Evolutionary conservation across 2,888 invertebrate genomes (phyloP), one percentile per base, ranked within the genome.

Genomic region (Craniophora ligustri): DNA sequence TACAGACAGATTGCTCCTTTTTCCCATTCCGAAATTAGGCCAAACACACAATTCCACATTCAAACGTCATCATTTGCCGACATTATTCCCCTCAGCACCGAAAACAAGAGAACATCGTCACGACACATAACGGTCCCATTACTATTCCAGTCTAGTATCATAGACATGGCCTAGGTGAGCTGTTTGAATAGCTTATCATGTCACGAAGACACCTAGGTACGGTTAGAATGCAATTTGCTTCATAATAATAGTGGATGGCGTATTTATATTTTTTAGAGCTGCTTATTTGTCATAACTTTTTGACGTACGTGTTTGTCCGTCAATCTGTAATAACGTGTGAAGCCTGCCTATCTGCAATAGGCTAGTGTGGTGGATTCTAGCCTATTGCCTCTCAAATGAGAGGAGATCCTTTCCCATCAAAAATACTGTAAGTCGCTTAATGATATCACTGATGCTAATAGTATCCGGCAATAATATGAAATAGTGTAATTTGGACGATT

Each of bases 61-160:
- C n/a, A 23, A 28, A 16, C 14, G n/a, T n/a, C n/a, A n/a, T 18
- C 15, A 5, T 14, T 40, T 28, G 8, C 13, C 15, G n/a, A 60
- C 44, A 62, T 36, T 76, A 76, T 72, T 76, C 76, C 62, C 31
- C 16, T 59, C 76, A 66, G 65, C 48, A 39, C 47, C 56, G 19
- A 56, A 57, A 68, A 76, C 78, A 75, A 64, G 68, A 51, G 58
- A n/a, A 46, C 48, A 40, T 21, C 40, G 61, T 78, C 78, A 78
- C 78, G 78, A 78, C 63, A 60, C 44, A 34, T 78, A 78, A 78
- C 78, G 78, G 78, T 44, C 13, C 13, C 19, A 68, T 76, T 64
- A 46, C 42, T 67, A 77, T 77, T 64, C 77, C 40, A 15, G 15
- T 30, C 56, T 56, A 49, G 54, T 57, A 63, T 44, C 41, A 48